Conservation (phyloP, 1,140 invertebrate genomes). For the Monomorium pharaonis region DNA sequence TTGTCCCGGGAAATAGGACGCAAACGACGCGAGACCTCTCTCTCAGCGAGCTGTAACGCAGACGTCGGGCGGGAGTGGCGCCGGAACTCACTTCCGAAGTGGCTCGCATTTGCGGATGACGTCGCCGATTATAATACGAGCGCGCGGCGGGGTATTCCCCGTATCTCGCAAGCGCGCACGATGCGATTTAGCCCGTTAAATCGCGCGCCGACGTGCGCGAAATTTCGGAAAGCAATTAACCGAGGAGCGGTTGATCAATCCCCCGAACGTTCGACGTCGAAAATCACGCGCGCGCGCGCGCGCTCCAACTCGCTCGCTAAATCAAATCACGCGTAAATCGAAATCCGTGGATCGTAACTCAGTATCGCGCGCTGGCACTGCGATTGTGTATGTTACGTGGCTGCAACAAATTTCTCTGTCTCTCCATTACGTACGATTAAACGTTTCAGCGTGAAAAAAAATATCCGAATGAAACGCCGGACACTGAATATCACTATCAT, state of each 20-base stretch:
- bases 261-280: constrained; percentile 5
- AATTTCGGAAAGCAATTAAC: constrained; percentile 35
- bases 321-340: constrained; percentile 53
- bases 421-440: constrained; percentile 14
- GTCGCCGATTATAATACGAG: constrained; percentile 1
- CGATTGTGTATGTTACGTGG: constrained; percentile 9
- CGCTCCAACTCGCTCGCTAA: constrained; percentile 16
- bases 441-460: constrained; percentile 24
- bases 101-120: not conserved
- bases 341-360: constrained; percentile 46
- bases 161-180: not conserved
- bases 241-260: constrained; percentile 32
- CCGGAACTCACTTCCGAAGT: not conserved
- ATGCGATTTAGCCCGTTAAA: not conserved
- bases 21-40: not conserved
- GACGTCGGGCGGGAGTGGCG: not conserved
- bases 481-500: constrained; percentile 43
- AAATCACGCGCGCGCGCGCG: constrained; percentile 13
- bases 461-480: constrained; percentile 28
- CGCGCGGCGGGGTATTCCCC: not conserved
- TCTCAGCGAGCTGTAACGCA: not conserved
- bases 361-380: not conserved
- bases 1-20: not conserved
- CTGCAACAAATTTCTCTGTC: constrained; percentile 6
- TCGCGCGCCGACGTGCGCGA: not conserved